phyloP scores from a whole-genome alignment of 2,113 vertebrate genomes.

The Cyanoderma ruficeps region DNA sequence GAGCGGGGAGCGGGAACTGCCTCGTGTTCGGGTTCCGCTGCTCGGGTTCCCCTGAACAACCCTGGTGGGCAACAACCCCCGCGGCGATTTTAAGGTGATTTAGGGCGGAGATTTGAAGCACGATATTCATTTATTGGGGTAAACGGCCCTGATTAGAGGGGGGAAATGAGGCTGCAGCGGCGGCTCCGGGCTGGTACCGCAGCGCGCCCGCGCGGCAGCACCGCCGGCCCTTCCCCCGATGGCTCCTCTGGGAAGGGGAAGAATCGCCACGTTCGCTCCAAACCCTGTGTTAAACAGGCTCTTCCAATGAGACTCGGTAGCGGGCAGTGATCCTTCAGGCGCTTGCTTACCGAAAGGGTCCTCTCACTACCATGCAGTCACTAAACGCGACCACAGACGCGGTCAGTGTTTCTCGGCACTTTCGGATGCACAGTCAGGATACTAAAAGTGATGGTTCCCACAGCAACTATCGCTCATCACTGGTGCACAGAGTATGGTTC shows the following conservation, averaged over 20 bases:
- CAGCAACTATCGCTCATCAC: neutral
- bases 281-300: neutral
- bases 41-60: neutral
- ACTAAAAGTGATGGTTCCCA: constrained; percentile 30
- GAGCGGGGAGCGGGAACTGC: neutral
- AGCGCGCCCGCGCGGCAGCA: constrained; percentile 26
- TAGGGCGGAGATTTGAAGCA: neutral
- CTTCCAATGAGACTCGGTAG: accelerated
- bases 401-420: neutral
- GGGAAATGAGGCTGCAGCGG: neutral
- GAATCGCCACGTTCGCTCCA: neutral
- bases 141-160: accelerated
- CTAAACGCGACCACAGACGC: neutral
- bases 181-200: neutral
- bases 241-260: neutral
- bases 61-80: neutral
- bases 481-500: neutral
- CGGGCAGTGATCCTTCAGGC: neutral
- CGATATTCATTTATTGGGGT: neutral
- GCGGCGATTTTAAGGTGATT: neutral
- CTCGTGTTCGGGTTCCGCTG: neutral
- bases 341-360: neutral
- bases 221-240: neutral
- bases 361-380: neutral
- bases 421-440: neutral